Evolutionary conservation across 2,113 vertebrate species (phyloP).

Genomic region (Myotis brandtii): DNA sequence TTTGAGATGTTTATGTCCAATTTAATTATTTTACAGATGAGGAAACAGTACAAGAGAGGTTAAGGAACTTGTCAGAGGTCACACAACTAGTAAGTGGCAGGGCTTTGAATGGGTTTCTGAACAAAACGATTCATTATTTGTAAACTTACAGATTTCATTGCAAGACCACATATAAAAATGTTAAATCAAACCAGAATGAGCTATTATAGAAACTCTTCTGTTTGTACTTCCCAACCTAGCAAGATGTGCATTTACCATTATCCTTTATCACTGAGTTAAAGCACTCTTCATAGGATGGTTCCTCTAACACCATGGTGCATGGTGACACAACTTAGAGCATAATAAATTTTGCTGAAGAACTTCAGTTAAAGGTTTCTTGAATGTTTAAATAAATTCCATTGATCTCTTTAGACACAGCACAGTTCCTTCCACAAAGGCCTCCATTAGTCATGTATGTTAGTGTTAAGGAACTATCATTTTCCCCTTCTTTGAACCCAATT

Average conservation of each 20-base stretch:
- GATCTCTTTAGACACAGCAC: slow-evolving; percentile 54
- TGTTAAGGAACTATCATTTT: slow-evolving; percentile 63
- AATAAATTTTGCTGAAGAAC: slow-evolving; percentile 55
- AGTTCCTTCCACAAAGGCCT: slow-evolving; percentile 62
- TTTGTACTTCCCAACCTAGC: slow-evolving; percentile 5
- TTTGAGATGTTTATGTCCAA: slow-evolving; percentile 10
- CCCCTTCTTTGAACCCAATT: background rate
- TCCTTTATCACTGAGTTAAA: slow-evolving; percentile 44
- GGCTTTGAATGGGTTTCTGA: slow-evolving; percentile 33
- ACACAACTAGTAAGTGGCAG: slow-evolving; percentile 47
- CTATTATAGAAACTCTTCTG: slow-evolving; percentile 61
- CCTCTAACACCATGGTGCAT: slow-evolving; percentile 27
- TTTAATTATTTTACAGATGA: slow-evolving; percentile 61
- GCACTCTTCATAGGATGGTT: slow-evolving; percentile 51
- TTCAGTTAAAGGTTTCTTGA: slow-evolving; percentile 57
- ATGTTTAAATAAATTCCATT: slow-evolving; percentile 59
- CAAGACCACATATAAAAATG: slow-evolving; percentile 46
- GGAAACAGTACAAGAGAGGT: slow-evolving; percentile 50
- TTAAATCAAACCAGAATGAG: slow-evolving; percentile 56
- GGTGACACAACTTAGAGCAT: slow-evolving; percentile 39
- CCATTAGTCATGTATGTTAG: slow-evolving; percentile 47
- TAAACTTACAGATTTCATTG: slow-evolving; percentile 24
- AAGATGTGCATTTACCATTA: slow-evolving; percentile 43
- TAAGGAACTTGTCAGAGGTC: slow-evolving; percentile 56
- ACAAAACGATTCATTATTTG: slow-evolving; percentile 49